Base-by-base conservation (phyloP, 2,888 invertebrate species). In the Tenthredo distinguenda region DNA sequence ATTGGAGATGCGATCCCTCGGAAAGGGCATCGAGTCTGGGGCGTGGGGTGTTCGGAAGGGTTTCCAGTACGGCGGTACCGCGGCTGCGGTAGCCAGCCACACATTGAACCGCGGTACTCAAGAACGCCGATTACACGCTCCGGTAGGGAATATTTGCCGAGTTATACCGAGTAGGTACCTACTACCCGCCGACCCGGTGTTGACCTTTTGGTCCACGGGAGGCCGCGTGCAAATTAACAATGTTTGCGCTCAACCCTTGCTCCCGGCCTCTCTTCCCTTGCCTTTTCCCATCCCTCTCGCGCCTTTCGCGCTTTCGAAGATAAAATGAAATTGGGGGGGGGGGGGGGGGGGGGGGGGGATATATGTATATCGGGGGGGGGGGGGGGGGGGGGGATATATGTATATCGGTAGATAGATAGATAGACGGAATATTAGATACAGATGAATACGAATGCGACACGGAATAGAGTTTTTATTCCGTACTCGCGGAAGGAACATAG, bases 141-240 rank as follows among this genome's bases (percentile, higher is more conserved):
- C 91, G 90, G 88, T 89, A 92, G 90, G 89, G 91, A 91, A 90
- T 93, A 91, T 93, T 93, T 93, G 91, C 90, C 87, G 89, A 90
- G 89, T 87, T 89, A 26, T 26, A 86, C 86, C 47, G 85, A 79
- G 85, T 85, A 84, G 86, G 86, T 86, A 55, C 62, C 71, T 87
- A 87, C 87, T 89, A 88, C 89, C 90, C 90, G 89, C 88, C 88
- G 87, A 88, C 87, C 90, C 90, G 91, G 91, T 93, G 93, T 93
- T 93, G 93, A 93, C 93, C 93, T 92, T 93, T 92, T 91, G 90
- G 90, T 90, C 90, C 90, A 91, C 90, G 84, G 84, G 74, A 89
- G 88, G 89, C 90, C 87, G 89, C 91, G 91, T 91, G 91, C 91
- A 91, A 93, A 93, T 93, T 93, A 93, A 93, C 92, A 92, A 92